Conservation (phyloP, 2,888 invertebrate species). For the Coleophora flavipennella region DNA sequence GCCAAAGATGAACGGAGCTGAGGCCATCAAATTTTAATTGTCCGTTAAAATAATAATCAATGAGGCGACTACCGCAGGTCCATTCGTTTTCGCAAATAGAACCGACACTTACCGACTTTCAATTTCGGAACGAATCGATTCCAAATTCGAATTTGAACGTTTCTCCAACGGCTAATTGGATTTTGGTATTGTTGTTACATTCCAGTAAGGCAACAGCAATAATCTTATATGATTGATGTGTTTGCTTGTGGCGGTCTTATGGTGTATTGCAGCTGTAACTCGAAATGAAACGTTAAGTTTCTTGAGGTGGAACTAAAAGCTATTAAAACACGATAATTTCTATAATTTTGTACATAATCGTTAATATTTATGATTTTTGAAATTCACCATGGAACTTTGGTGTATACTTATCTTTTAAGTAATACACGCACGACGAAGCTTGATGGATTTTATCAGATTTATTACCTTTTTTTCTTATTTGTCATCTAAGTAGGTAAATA, state of each 20-base stretch:
- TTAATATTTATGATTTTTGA: too few species aligned
- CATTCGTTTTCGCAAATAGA: constrained; percentile 44
- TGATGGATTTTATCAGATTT: too few species aligned
- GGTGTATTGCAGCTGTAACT: constrained; percentile 19
- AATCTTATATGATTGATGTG: constrained; percentile 53
- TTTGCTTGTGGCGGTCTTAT: constrained; percentile 33
- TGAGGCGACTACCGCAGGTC: constrained; percentile 57
- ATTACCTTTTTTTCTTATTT: too few species aligned
- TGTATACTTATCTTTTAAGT: too few species aligned
- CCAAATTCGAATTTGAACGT: constrained; percentile 17
- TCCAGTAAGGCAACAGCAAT: constrained; percentile 29
- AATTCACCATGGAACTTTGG: too few species aligned
- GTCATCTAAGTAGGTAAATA: too few species aligned
- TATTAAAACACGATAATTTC: too few species aligned
- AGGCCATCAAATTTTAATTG: constrained; percentile 71
- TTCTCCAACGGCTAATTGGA: constrained; percentile 33
- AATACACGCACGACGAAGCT: too few species aligned
- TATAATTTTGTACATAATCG: too few species aligned
- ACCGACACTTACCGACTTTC: constrained; percentile 26
- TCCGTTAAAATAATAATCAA: constrained; percentile 72
- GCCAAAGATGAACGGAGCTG: constrained; percentile 65
- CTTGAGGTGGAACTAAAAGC: too few species aligned
- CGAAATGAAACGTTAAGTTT: too few species aligned
- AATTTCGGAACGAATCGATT: constrained; percentile 20
- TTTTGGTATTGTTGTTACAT: constrained; percentile 21